Evolutionary conservation across 1,140 invertebrate species (phyloP).

Genomic region (Triops longicaudatus): DNA sequence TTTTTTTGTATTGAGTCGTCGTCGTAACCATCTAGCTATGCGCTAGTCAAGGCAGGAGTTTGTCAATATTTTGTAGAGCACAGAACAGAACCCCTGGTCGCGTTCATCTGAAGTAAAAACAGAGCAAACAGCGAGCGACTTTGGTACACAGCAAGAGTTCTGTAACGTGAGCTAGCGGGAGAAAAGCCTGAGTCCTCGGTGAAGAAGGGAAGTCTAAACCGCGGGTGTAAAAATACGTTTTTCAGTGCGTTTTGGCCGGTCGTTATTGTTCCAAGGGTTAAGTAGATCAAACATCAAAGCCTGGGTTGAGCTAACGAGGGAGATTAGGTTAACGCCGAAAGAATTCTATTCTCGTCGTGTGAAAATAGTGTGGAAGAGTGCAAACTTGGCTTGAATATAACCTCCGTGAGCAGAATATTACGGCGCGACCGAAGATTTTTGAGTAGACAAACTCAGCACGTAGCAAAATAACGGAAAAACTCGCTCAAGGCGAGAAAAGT

Average conservation of each 20-base stretch:
- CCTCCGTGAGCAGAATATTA: not conserved
- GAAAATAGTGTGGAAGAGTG: too few relatives aligned
- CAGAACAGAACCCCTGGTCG: not conserved
- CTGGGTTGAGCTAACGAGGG: too few relatives aligned
- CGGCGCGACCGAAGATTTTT: not conserved
- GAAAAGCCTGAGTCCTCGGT: not conserved
- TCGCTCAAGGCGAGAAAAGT: not conserved
- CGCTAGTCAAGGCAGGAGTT: not conserved
- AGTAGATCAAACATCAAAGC: too few relatives aligned
- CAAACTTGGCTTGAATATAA: too few relatives aligned
- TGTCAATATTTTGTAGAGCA: conserved; percentile 2
- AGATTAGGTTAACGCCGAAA: too few relatives aligned
- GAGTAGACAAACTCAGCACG: not conserved
- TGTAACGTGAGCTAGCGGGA: not conserved
- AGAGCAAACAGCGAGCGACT: not conserved
- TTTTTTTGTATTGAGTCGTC: not conserved
- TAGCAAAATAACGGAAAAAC: not conserved
- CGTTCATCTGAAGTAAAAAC: not conserved
- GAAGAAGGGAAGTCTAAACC: too few relatives aligned
- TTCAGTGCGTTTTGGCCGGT: too few relatives aligned
- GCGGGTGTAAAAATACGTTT: too few relatives aligned
- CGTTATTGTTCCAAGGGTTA: too few relatives aligned
- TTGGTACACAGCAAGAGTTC: not conserved
- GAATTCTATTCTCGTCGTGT: too few relatives aligned
- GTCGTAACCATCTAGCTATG: not conserved